A percentile compares a stretch with the other conserved stretches of the same genome.
Evolutionary conservation across 2,797 vertebrate genomes (phyloP).

Genomic region (Dipus sagitta): DNA sequence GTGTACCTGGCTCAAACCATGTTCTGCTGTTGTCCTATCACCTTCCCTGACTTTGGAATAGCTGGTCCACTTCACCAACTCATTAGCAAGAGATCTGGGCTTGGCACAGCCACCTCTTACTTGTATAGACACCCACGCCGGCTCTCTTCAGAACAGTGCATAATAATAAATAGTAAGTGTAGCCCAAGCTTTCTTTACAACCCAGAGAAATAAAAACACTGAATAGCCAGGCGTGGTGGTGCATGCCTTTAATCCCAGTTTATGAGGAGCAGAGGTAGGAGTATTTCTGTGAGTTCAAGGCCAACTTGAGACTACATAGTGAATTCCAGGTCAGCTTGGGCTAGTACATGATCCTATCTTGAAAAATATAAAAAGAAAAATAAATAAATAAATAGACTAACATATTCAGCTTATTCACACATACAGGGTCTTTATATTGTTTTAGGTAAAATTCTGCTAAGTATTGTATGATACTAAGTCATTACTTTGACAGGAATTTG

Average conservation of each 20-base stretch:
- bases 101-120: slow-evolving; percentile 17
- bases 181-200: slow-evolving; percentile 21
- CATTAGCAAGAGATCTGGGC: slow-evolving; percentile 35
- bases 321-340: too few relatives aligned
- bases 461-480: slow-evolving; percentile 56
- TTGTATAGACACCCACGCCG: slow-evolving; percentile 30
- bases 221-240: background rate
- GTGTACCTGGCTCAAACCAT: background rate
- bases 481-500: slow-evolving; percentile 63
- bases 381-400: too few relatives aligned
- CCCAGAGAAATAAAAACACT: slow-evolving; percentile 54
- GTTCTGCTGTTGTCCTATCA: background rate
- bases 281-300: too few relatives aligned
- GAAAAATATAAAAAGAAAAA: too few relatives aligned
- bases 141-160: slow-evolving; percentile 22
- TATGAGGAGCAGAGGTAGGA: too few relatives aligned
- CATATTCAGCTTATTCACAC: background rate
- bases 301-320: too few relatives aligned
- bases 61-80: slow-evolving; percentile 41
- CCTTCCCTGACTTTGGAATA: slow-evolving; percentile 23
- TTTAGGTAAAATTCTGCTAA: slow-evolving; percentile 54
- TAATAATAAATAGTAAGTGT: slow-evolving; percentile 36
- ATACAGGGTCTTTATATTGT: slow-evolving; percentile 13
- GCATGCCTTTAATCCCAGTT: too few relatives aligned
- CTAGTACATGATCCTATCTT: too few relatives aligned